Evolutionary conservation across 2,113 vertebrate species (phyloP), one percentile per base, ranked within the genome.

Genomic region (Ailurus styani): DNA sequence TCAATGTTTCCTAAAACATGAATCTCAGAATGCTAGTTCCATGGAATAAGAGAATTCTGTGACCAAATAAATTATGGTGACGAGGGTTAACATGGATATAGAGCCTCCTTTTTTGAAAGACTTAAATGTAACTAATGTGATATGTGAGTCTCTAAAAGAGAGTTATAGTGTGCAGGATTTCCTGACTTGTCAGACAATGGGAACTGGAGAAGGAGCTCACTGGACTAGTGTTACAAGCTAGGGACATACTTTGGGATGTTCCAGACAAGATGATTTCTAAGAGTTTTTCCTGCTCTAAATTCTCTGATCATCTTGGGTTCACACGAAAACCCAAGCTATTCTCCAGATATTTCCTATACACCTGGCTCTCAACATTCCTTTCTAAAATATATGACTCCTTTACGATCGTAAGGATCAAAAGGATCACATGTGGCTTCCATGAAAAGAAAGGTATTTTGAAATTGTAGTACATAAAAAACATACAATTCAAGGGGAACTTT

Each of bases 91-190:
- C 5, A 52, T 40, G 68, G 50, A 42, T 60, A 54, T 60, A 73
- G 37, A 87, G 14, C 27, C 47, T 66, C 57, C n/a, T 93, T 93
- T 96, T 70, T 83, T 89, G 54, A 40, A 92, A 94, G 90, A 85
- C 9, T 21, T 68, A 68, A 34, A 57, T 79, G 40, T 90, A 40
- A 87, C 29, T 40, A 54, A 91, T 64, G 31, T 93, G 93, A 70
- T 91, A 89, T 62, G 47, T 82, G 55, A 91, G 64, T 77, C 72
- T 89, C 78, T 96, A 75, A 86, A 89, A 82, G 27, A 95, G 82
- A 88, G 83, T 97, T 93, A 84, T 2, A 70, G 17, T 7, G 4
- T 40, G 47, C 7, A 81, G 68, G 50, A 55, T 55, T 86, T 95
- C 87, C 64, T 70, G 60, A 93, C 27, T 90, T 96, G 52, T 78